Percentiles rank a stretch among this genome's conserved stretches.
Conservation (phyloP, 2,888 invertebrate genomes). For the Perizoma affinitatum region DNA sequence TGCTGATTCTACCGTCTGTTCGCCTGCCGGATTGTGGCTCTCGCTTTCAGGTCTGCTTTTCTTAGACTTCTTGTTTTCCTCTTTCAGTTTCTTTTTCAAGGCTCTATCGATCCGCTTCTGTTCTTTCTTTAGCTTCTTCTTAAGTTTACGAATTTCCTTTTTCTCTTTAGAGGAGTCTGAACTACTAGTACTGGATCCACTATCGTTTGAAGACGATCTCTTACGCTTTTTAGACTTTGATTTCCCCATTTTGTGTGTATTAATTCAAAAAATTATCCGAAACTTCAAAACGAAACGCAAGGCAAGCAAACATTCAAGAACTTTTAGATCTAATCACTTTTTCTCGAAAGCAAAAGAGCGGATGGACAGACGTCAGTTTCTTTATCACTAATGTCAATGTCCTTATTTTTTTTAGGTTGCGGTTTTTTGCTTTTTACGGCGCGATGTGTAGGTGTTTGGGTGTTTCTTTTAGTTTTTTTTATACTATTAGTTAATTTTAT, state of each 20-base stretch:
- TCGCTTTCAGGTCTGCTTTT: conserved; percentile 54
- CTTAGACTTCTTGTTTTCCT: conserved; percentile 70
- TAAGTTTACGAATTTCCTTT: conserved; percentile 80
- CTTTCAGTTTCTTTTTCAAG: conserved; percentile 80
- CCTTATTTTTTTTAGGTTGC: too few relatives aligned
- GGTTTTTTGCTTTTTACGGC: too few relatives aligned
- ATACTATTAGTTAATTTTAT: too few relatives aligned
- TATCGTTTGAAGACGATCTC: conserved; percentile 54
- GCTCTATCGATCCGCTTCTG: conserved; percentile 80
- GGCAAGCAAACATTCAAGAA: background rate
- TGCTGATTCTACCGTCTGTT: conserved; percentile 45
- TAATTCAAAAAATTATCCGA: background rate
- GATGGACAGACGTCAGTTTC: too few relatives aligned
- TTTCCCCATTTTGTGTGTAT: conserved; percentile 62
- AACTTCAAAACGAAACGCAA: background rate
- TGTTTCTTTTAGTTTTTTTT: too few relatives aligned
- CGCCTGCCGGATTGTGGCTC: conserved; percentile 47
- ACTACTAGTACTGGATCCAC: conserved; percentile 71
- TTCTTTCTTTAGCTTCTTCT: conserved; percentile 82
- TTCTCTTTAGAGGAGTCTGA: conserved; percentile 77
- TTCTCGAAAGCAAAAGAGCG: too few relatives aligned
- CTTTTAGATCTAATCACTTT: background rate
- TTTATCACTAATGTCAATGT: too few relatives aligned
- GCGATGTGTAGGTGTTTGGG: too few relatives aligned
- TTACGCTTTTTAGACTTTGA: conserved; percentile 72